phyloP scores from a whole-genome alignment of 2,113 vertebrate species.

The Corythornis madagascariensis region DNA sequence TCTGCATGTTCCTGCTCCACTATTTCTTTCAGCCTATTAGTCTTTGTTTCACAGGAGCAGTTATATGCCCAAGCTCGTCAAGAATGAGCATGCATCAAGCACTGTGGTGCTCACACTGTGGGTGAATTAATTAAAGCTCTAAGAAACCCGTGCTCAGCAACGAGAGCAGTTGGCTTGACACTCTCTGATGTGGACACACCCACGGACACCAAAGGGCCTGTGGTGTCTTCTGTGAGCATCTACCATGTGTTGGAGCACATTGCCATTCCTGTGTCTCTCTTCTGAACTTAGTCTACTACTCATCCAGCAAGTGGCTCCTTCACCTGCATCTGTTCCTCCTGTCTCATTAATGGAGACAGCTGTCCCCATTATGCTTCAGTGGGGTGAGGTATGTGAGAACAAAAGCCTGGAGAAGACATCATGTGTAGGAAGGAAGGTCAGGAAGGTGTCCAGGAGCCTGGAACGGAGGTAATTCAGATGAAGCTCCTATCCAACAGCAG shows the following conservation, averaged over 20 bases:
- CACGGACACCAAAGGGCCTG: not conserved
- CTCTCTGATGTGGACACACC: not conserved
- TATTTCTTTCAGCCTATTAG: not conserved
- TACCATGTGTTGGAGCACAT: not conserved
- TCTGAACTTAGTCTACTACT: not conserved
- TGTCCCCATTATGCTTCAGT: slow-evolving; percentile 2
- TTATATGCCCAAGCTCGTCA: not conserved
- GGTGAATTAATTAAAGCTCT: slow-evolving; percentile 53
- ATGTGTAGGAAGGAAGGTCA: not conserved
- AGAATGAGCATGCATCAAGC: not conserved
- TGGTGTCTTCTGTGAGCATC: not conserved
- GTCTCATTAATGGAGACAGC: not conserved
- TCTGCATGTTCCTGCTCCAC: not conserved
- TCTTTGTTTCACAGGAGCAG: slow-evolving; percentile 10
- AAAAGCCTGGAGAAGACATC: slow-evolving; percentile 1
- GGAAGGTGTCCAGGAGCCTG: slow-evolving; percentile 3
- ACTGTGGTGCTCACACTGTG: not conserved
- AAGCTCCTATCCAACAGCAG: slow-evolving; percentile 13
- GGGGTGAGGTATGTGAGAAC: slow-evolving; percentile 10
- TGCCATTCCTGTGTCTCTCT: not conserved
- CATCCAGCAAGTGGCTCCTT: not conserved
- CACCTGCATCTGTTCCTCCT: slow-evolving; percentile 3
- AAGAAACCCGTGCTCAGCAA: slow-evolving; percentile 17
- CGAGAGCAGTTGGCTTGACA: not conserved
- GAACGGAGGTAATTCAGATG: not conserved